These are phyloP conservation scores for Astreopora myriophthalma DNA, from an alignment of 64 coral and sea anemone genomes.

Conservation along the genomic window DNA sequence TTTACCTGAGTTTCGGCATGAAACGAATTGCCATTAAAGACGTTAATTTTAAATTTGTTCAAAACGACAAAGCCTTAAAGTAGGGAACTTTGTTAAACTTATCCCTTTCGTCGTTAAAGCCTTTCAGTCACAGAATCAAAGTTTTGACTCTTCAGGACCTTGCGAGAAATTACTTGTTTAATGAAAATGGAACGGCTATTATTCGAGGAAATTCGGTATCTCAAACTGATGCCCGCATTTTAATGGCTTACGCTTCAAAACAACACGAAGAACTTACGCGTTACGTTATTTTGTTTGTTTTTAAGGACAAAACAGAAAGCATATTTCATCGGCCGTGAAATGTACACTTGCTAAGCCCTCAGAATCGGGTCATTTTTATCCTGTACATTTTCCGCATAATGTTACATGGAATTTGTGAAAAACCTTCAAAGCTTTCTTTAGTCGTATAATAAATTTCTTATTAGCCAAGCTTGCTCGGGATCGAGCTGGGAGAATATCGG, in stretches of 20 bases:
- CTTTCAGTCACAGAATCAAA: not conserved
- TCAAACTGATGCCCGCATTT: not conserved
- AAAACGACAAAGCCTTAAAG: not conserved
- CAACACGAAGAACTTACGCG: not conserved
- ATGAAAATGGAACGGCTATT: not conserved
- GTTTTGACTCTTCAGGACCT: not conserved
- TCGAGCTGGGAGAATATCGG: too few relatives aligned
- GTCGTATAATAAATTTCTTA: too few relatives aligned
- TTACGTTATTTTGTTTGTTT: not conserved
- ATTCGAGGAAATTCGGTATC: not conserved
- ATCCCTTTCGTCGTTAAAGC: not conserved
- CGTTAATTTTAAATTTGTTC: not conserved
- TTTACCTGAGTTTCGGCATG: too few relatives aligned
- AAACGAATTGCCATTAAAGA: not conserved
- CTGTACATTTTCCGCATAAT: too few relatives aligned
- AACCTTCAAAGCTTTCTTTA: too few relatives aligned
- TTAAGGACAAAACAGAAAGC: slow-evolving; percentile 7
- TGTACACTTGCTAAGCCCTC: not conserved
- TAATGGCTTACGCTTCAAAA: not conserved
- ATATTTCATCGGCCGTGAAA: not conserved
- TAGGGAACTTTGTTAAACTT: not conserved
- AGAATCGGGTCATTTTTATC: too few relatives aligned
- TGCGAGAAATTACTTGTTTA: not conserved
- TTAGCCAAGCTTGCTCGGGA: too few relatives aligned
- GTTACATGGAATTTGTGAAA: too few relatives aligned